Percentiles rank a stretch among this genome's conserved stretches.
Evolutionary conservation across 2,888 invertebrate genomes (phyloP).

Genomic region (Coenonympha arcania): DNA sequence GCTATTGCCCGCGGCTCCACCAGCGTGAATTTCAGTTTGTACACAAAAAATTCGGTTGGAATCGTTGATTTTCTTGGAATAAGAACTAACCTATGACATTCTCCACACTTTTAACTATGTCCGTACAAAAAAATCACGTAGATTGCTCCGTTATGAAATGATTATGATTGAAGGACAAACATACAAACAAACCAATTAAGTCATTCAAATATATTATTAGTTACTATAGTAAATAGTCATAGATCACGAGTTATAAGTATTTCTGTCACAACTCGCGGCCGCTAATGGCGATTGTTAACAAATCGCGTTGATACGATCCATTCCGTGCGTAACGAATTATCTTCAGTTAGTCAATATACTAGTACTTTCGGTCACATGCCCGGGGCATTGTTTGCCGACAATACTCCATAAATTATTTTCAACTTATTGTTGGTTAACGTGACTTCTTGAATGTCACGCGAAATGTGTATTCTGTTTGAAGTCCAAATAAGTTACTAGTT

Average conservation of each 20-base stretch:
- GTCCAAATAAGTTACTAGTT: neutral
- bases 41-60: too few relatives aligned
- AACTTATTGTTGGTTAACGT: constrained; percentile 25
- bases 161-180: too few relatives aligned
- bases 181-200: too few relatives aligned
- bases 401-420: constrained; percentile 32
- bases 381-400: constrained; percentile 28
- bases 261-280: neutral
- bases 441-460: constrained; percentile 20
- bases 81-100: too few relatives aligned
- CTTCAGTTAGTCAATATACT: constrained; percentile 14
- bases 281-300: constrained; percentile 16
- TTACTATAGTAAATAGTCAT: too few relatives aligned
- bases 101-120: too few relatives aligned
- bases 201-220: too few relatives aligned
- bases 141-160: too few relatives aligned
- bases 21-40: too few relatives aligned
- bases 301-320: constrained; percentile 21
- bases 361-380: constrained; percentile 21
- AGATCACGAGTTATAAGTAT: constrained; percentile 3
- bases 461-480: neutral
- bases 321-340: constrained; percentile 23
- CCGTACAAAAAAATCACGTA: too few relatives aligned
- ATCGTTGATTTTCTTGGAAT: too few relatives aligned
- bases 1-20: too few relatives aligned